Percentiles rank a stretch among this genome's conserved stretches.
phyloP scores from a whole-genome alignment of 2,888 invertebrate genomes.

The Torymus aiolomorphi region DNA sequence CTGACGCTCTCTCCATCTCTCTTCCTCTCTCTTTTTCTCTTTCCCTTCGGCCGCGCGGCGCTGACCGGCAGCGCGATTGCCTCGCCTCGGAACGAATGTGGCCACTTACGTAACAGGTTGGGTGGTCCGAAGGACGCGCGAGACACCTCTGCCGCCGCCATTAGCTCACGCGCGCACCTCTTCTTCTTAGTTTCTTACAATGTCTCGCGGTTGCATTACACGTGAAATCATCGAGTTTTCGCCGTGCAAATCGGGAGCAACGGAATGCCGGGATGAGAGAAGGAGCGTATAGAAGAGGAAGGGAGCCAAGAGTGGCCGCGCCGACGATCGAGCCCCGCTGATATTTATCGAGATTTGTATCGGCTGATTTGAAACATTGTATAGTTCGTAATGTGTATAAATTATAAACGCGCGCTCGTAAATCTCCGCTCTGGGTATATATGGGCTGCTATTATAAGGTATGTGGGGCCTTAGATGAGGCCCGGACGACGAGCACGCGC shows the following conservation, averaged over 20 bases:
- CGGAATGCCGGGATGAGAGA: slow-evolving; percentile 3
- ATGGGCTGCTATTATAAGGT: slow-evolving; percentile 29
- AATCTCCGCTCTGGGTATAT: slow-evolving; percentile 35
- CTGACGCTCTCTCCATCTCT: slow-evolving; percentile 47
- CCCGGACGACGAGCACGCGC: too few species aligned
- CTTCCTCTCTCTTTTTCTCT: slow-evolving; percentile 42
- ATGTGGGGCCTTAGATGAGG: not conserved
- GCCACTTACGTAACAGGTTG: slow-evolving; percentile 67
- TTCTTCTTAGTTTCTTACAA: not conserved
- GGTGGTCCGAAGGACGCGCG: slow-evolving; percentile 64
- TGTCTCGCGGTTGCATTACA: not conserved
- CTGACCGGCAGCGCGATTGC: slow-evolving; percentile 59
- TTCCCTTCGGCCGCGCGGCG: slow-evolving; percentile 40
- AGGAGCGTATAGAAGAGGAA: not conserved
- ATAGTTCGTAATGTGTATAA: slow-evolving; percentile 54
- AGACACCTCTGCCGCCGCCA: slow-evolving; percentile 62
- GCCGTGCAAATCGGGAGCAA: not conserved
- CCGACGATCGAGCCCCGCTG: slow-evolving; percentile 18
- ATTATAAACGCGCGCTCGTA: slow-evolving; percentile 48
- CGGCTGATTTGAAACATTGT: slow-evolving; percentile 57
- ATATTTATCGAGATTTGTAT: slow-evolving; percentile 56
- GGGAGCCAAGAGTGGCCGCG: slow-evolving; percentile 15
- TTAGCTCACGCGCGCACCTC: slow-evolving; percentile 20
- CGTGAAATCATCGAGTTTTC: not conserved
- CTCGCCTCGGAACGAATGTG: slow-evolving; percentile 55